Evolutionary conservation across 2,888 invertebrate genomes (phyloP).

Genomic region (Stramonita haemastoma): DNA sequence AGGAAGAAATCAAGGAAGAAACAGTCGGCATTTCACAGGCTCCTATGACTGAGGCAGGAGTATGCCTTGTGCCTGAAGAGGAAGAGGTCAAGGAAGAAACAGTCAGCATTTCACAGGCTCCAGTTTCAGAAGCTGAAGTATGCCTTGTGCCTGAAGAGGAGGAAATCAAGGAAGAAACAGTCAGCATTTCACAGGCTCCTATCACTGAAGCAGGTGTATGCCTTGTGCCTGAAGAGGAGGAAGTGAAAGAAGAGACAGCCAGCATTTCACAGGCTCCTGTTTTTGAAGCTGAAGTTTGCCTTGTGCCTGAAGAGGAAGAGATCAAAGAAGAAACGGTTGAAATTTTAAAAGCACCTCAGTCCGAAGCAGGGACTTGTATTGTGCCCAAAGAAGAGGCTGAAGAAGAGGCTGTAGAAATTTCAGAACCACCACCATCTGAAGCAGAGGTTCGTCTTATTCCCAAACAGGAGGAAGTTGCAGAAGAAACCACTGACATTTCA

Average conservation of each 20-base stretch:
- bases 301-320: slow-evolving; percentile 25
- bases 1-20: slow-evolving; percentile 30
- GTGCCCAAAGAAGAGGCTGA: slow-evolving; percentile 1
- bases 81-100: slow-evolving; percentile 5
- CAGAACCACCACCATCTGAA: background rate
- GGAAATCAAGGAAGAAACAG: slow-evolving; percentile 8
- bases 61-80: slow-evolving; percentile 11
- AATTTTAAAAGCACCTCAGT: background rate
- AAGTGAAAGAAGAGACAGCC: background rate
- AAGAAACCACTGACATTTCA: slow-evolving; percentile 35
- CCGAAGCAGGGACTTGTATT: background rate
- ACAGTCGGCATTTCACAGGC: background rate
- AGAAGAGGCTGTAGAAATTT: slow-evolving; percentile 16
- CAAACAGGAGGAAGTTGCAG: slow-evolving; percentile 41
- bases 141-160: background rate
- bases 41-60: background rate
- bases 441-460: slow-evolving; percentile 30
- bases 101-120: slow-evolving; percentile 3
- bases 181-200: background rate
- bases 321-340: slow-evolving; percentile 7
- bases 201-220: background rate
- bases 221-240: slow-evolving; percentile 12
- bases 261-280: slow-evolving; percentile 11
- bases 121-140: background rate
- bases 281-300: background rate